A percentile compares a stretch with the other conserved stretches of the same genome.
Evolutionary conservation across 1,140 invertebrate species (phyloP).

Genomic region (Myzus persicae): DNA sequence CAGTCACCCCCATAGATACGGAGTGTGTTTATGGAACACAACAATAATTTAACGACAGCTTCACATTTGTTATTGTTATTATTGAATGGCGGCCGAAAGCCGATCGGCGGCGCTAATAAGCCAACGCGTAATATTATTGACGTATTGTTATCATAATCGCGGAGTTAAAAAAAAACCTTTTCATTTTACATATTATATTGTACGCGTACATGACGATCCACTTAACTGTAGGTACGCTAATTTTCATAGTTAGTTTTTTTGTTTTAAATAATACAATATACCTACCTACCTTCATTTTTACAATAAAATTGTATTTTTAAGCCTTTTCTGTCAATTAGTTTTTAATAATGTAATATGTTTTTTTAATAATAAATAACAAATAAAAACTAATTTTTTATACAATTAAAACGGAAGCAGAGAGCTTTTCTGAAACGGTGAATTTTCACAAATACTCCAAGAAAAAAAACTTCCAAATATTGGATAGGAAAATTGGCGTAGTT

Average conservation of each 20-base stretch:
- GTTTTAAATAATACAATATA: not conserved
- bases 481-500: not conserved
- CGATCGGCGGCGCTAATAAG: constrained; percentile 46
- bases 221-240: not conserved
- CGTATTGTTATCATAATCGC: not conserved
- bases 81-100: not conserved
- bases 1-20: constrained; percentile 21
- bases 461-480: not conserved
- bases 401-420: not conserved
- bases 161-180: not conserved
- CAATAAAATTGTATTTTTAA: not conserved
- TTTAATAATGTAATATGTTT: too few species aligned
- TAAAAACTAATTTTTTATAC: not conserved
- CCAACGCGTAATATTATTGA: not conserved
- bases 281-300: not conserved
- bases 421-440: not conserved
- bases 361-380: not conserved
- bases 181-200: not conserved
- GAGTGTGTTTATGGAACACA: constrained; percentile 25
- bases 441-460: not conserved
- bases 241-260: not conserved
- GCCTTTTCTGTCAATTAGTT: not conserved
- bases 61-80: constrained; percentile 18
- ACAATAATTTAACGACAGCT: constrained; percentile 40
- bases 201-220: not conserved